Percentiles rank a stretch among this genome's conserved stretches.
Evolutionary conservation across 1,140 invertebrate genomes (phyloP).

Genomic region (Psix sp.): DNA sequence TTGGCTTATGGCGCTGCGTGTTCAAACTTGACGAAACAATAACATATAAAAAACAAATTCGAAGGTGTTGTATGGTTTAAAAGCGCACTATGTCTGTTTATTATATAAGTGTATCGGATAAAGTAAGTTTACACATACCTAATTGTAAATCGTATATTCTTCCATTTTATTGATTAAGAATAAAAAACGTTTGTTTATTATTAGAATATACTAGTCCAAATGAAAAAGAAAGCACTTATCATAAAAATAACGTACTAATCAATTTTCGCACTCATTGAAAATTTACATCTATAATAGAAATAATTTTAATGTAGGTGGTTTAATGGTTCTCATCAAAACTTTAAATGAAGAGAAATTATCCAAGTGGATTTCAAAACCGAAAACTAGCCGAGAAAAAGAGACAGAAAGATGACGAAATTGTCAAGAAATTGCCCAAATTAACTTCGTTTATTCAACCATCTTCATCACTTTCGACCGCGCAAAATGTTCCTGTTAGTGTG

Average conservation of each 20-base stretch:
- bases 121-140: background rate
- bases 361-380: conserved; percentile 17
- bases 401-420: conserved; percentile 14
- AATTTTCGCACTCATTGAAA: background rate
- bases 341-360: conserved; percentile 20
- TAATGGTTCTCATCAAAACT: background rate
- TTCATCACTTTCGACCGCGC: background rate
- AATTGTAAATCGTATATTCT: conserved; percentile 5
- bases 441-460: conserved; percentile 6
- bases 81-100: too few relatives aligned
- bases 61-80: too few relatives aligned
- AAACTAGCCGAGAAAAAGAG: conserved; percentile 17
- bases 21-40: background rate
- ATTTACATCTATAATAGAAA: conserved; percentile 7
- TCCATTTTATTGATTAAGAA: conserved; percentile 6
- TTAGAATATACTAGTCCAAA: conserved; percentile 11
- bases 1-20: too few relatives aligned
- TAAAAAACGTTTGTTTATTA: conserved; percentile 13
- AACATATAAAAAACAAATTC: background rate
- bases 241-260: too few relatives aligned
- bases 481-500: conserved; percentile 5
- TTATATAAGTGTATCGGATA: background rate
- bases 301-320: conserved; percentile 13
- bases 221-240: too few relatives aligned
- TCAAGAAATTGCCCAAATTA: conserved; percentile 5